phyloP scores from a whole-genome alignment of 2,113 vertebrate species.

The Campylomormyrus numenius region DNA sequence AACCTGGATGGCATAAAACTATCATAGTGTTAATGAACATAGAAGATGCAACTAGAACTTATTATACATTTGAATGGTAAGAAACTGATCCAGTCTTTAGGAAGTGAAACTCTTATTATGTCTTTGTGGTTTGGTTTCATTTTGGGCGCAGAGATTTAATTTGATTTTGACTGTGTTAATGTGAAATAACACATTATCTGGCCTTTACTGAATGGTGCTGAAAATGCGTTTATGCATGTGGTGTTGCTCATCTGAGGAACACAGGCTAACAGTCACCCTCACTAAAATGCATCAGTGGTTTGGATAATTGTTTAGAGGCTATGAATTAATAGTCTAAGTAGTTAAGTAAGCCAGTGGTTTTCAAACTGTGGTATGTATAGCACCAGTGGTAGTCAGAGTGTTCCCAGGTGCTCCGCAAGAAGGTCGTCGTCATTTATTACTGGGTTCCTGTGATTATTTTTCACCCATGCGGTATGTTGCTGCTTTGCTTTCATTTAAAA shows the following conservation, averaged over 20 bases:
- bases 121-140: neutral
- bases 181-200: neutral
- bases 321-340: neutral
- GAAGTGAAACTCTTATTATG: neutral
- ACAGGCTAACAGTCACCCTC: neutral
- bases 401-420: too few relatives aligned
- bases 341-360: neutral
- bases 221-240: neutral
- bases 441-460: neutral
- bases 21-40: neutral
- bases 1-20: neutral
- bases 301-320: neutral
- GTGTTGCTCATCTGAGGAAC: neutral
- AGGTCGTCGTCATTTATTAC: too few relatives aligned
- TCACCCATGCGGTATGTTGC: neutral
- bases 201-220: neutral
- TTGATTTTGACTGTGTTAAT: neutral
- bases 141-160: neutral
- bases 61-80: neutral
- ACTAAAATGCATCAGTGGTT: neutral
- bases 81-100: neutral
- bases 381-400: too few relatives aligned
- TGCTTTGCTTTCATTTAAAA: neutral
- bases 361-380: too few relatives aligned
- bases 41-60: neutral